Conservation (phyloP, 53 echinoderm and acorn worm species). For the Echinometra lucunter region DNA sequence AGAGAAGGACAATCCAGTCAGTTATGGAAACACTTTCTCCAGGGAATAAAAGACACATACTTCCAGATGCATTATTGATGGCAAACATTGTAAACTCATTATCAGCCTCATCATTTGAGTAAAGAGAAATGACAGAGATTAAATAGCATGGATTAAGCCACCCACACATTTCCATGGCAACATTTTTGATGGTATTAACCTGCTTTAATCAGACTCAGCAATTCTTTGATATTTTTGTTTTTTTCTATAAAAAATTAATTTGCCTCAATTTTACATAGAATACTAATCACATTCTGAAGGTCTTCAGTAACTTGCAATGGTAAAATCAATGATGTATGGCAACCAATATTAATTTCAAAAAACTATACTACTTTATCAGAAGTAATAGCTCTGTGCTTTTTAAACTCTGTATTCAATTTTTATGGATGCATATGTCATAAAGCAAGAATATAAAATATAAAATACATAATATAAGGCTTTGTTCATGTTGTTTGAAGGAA, state of each 20-base stretch:
- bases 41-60: neutral
- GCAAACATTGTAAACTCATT: neutral
- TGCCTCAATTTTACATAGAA: too few species aligned
- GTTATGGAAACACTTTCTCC: conserved; percentile 26
- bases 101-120: conserved; percentile 26
- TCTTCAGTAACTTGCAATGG: neutral
- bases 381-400: too few species aligned
- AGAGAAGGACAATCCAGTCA: neutral
- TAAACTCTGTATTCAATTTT: too few species aligned
- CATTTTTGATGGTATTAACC: neutral
- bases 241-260: neutral
- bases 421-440: too few species aligned
- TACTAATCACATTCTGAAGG: neutral
- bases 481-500: too few species aligned
- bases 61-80: conserved; percentile 54
- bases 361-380: neutral
- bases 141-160: conserved; percentile 34
- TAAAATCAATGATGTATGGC: neutral
- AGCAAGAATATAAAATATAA: too few species aligned
- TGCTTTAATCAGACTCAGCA: conserved; percentile 17
- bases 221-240: neutral
- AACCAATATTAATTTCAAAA: neutral
- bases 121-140: conserved; percentile 49
- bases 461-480: too few species aligned
- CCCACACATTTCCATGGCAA: neutral